Conservation (phyloP, 2,797 vertebrate species). For the Parauchenoglanis ngamensis region DNA sequence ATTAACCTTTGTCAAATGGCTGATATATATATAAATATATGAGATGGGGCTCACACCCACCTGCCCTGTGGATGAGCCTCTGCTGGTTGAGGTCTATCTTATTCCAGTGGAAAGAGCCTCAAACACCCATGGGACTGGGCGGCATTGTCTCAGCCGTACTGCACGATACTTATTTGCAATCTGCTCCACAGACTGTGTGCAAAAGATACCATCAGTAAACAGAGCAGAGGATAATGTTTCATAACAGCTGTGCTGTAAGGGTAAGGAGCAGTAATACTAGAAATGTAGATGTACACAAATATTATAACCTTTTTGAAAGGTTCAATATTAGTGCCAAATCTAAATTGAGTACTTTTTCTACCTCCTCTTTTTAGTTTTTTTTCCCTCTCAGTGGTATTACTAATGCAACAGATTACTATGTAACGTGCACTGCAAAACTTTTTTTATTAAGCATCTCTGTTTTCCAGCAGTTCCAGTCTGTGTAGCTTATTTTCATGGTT, state of each 20-base stretch:
- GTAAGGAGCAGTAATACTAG: neutral
- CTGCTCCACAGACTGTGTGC: neutral
- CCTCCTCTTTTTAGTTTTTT: neutral
- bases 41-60: too few species aligned
- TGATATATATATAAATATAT: neutral
- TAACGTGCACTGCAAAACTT: neutral
- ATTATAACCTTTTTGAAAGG: neutral
- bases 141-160: neutral
- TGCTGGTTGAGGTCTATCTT: neutral
- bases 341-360: neutral
- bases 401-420: neutral
- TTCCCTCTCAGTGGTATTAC: neutral
- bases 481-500: slow-evolving; percentile 31
- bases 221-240: slow-evolving; percentile 32
- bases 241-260: slow-evolving; percentile 14
- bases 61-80: neutral
- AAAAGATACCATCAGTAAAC: slow-evolving; percentile 40
- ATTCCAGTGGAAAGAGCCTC: slow-evolving; percentile 20
- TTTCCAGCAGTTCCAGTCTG: slow-evolving; percentile 12
- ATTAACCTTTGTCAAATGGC: neutral
- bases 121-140: slow-evolving; percentile 31
- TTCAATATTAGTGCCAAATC: neutral
- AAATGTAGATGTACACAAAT: neutral
- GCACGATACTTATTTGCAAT: slow-evolving; percentile 26
- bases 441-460: neutral